Evolutionary conservation across 1,140 invertebrate genomes (phyloP).

Genomic region (Zaprionus tsacasi): DNA sequence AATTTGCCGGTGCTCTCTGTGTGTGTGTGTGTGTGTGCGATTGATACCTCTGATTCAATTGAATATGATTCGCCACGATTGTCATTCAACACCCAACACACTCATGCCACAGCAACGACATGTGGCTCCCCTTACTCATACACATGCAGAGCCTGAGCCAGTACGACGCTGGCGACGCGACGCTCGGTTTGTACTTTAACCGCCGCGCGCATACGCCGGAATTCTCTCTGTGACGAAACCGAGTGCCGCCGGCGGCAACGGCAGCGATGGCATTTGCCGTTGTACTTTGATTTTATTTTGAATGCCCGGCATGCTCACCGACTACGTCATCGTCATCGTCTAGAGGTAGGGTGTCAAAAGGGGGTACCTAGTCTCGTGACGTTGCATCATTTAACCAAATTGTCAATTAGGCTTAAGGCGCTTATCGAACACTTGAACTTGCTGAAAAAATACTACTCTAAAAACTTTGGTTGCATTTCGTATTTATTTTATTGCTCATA

Average conservation of each 20-base stretch:
- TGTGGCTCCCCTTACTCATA: constrained; percentile 28
- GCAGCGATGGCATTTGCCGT: constrained; percentile 38
- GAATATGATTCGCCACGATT: constrained; percentile 37
- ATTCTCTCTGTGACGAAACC: constrained; percentile 79
- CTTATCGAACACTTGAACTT: constrained; percentile 33
- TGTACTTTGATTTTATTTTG: constrained; percentile 67
- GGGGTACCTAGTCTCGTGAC: neutral
- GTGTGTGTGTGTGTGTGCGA: constrained; percentile 9
- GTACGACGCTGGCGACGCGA: constrained; percentile 10
- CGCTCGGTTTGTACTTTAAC: constrained; percentile 46
- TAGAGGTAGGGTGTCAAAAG: neutral
- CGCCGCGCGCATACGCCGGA: constrained; percentile 65
- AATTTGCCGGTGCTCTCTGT: constrained; percentile 34
- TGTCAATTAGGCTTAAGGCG: constrained; percentile 22
- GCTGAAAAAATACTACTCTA: neutral
- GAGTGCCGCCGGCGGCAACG: constrained; percentile 26
- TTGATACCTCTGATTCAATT: constrained; percentile 50
- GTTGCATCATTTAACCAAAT: constrained; percentile 18
- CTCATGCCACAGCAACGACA: constrained; percentile 27
- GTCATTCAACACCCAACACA: constrained; percentile 54
- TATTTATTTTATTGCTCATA: neutral
- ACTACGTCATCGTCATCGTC: constrained; percentile 24
- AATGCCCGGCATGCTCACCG: constrained; percentile 30
- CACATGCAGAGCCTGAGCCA: constrained; percentile 47
- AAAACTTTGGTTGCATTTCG: neutral